Evolutionary conservation across 2,113 vertebrate species (phyloP), one percentile per base, ranked within the genome.

Genomic region (Anhinga anhinga): DNA sequence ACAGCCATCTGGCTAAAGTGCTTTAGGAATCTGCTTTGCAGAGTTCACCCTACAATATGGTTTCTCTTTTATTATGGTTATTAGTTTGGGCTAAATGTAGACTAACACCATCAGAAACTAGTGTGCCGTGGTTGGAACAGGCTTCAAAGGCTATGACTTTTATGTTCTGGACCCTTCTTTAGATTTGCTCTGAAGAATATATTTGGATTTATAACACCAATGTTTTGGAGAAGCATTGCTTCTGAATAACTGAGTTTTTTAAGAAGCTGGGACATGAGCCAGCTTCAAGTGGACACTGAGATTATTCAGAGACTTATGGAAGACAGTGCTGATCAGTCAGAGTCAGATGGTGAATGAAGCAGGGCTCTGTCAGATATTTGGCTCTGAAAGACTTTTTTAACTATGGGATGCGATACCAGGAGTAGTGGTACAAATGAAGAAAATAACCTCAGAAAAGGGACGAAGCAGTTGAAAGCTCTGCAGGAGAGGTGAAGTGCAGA

Each of bases 1-100:
- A 81, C 55, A 79, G 62, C 83, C 95, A 94, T 91, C 94, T 95
- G 93, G 78, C 80, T 91, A 19, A 93, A 95, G 47, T 72, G 80
- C 36, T 84, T 73, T 30, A 56, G 45, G 81, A 92, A 85, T 95
- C 70, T 87, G 84, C 49, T 91, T 89, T 76, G 77, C 77, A 73
- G 86, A 85, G 42, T 79, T 65, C 36, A 79, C 50, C 56, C 74
- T 67, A 21, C 0, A 2, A 50, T 65, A 56, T 36, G 23, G 4
- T 63, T 82, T 87, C 56, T 61, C 58, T 91, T 77, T 82, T 21
- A 74, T 80, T 71, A 70, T 15, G 32, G 38, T 42, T 94, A 62
- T 93, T 87, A 89, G 38, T 82, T 95, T 42, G 70, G 71, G 62
- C 50, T 73, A 32, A 62, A 62, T 47, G 15, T 89, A 50, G 66